Evolutionary conservation across 2,888 invertebrate species (phyloP).

Genomic region (Phyto melanocephala): DNA sequence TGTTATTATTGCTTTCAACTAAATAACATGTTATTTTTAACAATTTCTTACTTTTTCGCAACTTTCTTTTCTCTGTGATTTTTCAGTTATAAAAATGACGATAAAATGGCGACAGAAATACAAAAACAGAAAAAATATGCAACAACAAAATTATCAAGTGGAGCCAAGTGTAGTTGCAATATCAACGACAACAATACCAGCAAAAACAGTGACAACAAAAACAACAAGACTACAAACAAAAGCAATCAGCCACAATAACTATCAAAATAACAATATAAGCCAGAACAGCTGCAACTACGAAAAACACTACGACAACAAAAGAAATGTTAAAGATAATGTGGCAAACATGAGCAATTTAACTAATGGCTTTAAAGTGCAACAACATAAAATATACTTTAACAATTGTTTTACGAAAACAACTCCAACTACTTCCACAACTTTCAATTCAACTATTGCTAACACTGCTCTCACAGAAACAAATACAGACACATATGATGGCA

Average conservation of each 20-base stretch:
- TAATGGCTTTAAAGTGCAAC: slow-evolving; percentile 45
- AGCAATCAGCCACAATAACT: slow-evolving; percentile 47
- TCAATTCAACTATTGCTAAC: not conserved
- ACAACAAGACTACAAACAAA: too few relatives aligned
- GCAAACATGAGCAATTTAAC: slow-evolving; percentile 54
- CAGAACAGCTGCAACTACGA: slow-evolving; percentile 35
- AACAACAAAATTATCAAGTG: slow-evolving; percentile 38
- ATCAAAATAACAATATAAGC: slow-evolving; percentile 29
- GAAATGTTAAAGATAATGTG: slow-evolving; percentile 45
- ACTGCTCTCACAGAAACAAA: not conserved
- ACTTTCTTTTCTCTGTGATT: slow-evolving; percentile 16
- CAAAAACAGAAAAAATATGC: slow-evolving; percentile 73
- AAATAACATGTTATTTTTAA: slow-evolving; percentile 44
- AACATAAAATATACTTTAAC: slow-evolving; percentile 28
- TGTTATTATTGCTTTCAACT: slow-evolving; percentile 10
- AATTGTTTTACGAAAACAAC: slow-evolving; percentile 40
- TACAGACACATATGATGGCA: slow-evolving; percentile 22
- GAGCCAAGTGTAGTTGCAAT: slow-evolving; percentile 51
- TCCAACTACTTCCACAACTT: slow-evolving; percentile 5
- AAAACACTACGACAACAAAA: not conserved
- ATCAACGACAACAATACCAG: slow-evolving; percentile 33
- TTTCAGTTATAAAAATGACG: slow-evolving; percentile 76
- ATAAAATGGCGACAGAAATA: slow-evolving; percentile 78
- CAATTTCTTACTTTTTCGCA: slow-evolving; percentile 32
- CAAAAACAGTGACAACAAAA: not conserved